phyloP scores from a whole-genome alignment of 2,888 invertebrate species.

The Myopa tessellatipennis region DNA sequence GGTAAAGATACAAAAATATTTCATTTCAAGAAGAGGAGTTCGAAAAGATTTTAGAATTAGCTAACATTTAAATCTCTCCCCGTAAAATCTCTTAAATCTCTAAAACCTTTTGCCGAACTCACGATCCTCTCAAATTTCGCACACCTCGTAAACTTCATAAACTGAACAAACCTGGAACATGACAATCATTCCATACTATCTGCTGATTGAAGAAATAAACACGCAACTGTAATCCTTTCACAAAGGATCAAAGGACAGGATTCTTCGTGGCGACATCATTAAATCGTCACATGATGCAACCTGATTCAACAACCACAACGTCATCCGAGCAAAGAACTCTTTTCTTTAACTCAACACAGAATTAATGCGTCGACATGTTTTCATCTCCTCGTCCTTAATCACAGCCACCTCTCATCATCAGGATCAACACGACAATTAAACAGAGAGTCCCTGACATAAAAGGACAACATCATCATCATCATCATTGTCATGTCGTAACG shows the following conservation, averaged over 20 bases:
- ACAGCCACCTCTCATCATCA: neutral
- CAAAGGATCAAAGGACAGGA: neutral
- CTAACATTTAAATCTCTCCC: no score
- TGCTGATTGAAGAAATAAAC: neutral
- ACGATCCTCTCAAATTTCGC: no score
- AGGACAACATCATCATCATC: neutral
- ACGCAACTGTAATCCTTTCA: constrained; percentile 5
- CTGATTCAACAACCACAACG: neutral
- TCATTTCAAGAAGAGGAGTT: no score
- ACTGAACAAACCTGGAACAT: no score
- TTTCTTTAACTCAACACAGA: neutral
- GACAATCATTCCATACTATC: neutral
- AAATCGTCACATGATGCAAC: neutral
- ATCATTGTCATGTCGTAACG: no score
- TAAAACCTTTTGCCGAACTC: no score
- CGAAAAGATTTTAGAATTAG: no score
- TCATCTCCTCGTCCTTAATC: neutral
- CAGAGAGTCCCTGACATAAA: neutral
- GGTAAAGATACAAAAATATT: no score
- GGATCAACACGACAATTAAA: no score
- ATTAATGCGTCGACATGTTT: neutral
- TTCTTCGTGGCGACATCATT: neutral
- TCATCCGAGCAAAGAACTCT: neutral
- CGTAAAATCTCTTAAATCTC: no score
- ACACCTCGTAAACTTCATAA: no score